These are phyloP conservation scores for Pimephales promelas DNA, from an alignment of 2,113 vertebrate genomes.

Conservation along the genomic window DNA sequence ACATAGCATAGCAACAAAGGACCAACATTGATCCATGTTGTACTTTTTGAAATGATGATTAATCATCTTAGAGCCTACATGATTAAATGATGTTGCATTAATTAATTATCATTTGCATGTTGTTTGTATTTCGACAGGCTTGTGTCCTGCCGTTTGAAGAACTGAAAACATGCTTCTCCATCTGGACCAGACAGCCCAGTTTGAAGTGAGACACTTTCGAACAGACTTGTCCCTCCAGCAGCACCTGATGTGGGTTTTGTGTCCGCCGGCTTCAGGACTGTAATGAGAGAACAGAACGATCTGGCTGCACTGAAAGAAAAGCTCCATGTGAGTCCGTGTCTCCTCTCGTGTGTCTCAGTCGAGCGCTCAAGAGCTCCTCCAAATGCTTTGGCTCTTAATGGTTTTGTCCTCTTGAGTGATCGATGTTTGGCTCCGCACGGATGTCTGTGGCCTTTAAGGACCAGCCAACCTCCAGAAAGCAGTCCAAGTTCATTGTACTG, in stretches of 20 bases:
- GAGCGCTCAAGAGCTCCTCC: not conserved
- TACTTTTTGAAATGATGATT: not conserved
- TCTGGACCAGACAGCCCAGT: not conserved
- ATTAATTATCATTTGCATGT: too few relatives aligned
- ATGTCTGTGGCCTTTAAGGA: not conserved
- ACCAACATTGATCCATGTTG: too few relatives aligned
- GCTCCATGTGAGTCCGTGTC: not conserved
- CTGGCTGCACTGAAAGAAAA: not conserved
- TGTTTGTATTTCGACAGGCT: too few relatives aligned
- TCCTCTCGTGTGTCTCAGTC: not conserved
- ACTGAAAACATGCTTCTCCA: not conserved
- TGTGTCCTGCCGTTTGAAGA: too few relatives aligned
- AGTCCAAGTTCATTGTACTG: not conserved
- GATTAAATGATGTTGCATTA: too few relatives aligned
- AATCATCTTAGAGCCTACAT: too few relatives aligned
- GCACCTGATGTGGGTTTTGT: not conserved
- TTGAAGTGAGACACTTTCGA: not conserved
- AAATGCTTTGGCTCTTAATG: slow-evolving; percentile 5
- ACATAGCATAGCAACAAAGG: too few relatives aligned
- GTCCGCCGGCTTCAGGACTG: not conserved
- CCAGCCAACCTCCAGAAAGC: not conserved
- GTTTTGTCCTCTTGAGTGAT: not conserved
- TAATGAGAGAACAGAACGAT: not conserved
- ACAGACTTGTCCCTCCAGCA: not conserved
- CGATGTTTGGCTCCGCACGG: too few relatives aligned